Base-by-base conservation (phyloP, 1,140 invertebrate genomes). In the Cheumatopsyche charites region DNA sequence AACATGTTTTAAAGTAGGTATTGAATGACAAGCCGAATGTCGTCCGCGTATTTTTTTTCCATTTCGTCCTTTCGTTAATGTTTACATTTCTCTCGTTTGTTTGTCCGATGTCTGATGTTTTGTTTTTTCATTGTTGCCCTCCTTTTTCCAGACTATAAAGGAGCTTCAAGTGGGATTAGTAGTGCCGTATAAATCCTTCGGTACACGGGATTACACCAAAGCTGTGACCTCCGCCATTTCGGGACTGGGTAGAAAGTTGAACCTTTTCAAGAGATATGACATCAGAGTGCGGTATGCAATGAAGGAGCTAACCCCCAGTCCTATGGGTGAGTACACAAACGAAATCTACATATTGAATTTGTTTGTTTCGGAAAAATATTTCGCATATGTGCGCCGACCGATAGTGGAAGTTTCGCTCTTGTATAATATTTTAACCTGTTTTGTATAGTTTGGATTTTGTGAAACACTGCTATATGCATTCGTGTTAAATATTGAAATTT, bases 181-280 rank as follows among this genome's bases (percentile, higher is more conserved):
- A 63, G 87, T 93, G 74, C 92, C 92, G 0, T 89, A 92, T 76
- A 92, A 91, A 78, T 88, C 89, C 45, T 92, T 93, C 77, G 88
- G 89, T 73, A 85, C 86, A 25, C 86, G 92, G 13, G 90, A 91
- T 70, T 92, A 92, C 79, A 89, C 87, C 17, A 90, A 89, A 78
- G 90, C 91, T 52, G 87, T 90, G 26, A 88, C 87, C 19, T 86
- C 86, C n/a, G 88, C 91, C 17, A 85, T 91, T 62, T 84, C 86
- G 47, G 84, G 85, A 74, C 82, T 92, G 45, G 87, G 88, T 74
- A 85, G 86, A 52, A 90, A 88, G 81, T 82, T 90, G 43, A 87
- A 85, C 77, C 84, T 91, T 68, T 89, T 91, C 79, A 88, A 90
- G 77, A 84, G 86, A 75, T 89, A 90, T 81, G 89, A 89, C 77